Evolutionary conservation across 2,888 invertebrate species (phyloP).

Genomic region (Eudasyphora cyanicolor): DNA sequence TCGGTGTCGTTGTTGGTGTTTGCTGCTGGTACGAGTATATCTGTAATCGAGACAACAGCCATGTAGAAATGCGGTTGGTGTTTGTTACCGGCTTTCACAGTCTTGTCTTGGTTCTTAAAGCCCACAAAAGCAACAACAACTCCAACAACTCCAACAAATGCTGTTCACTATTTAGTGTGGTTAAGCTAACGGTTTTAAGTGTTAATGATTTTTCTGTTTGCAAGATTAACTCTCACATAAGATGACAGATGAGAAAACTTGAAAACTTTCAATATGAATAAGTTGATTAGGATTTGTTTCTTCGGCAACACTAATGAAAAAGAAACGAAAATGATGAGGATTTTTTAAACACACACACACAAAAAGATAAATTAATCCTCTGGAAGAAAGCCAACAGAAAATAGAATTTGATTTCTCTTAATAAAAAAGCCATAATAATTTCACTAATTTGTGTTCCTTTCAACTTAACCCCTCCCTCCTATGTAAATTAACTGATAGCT

Average conservation of each 20-base stretch:
- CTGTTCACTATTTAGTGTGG: constrained; percentile 22
- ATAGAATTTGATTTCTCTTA: neutral
- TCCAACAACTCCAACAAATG: constrained; percentile 6
- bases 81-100: neutral
- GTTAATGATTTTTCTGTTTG: constrained; percentile 33
- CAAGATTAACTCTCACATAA: neutral
- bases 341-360: too few species aligned
- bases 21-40: too few species aligned
- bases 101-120: neutral
- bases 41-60: neutral
- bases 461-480: too few species aligned
- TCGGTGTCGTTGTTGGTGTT: neutral
- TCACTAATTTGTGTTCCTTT: neutral
- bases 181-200: constrained; percentile 36
- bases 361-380: too few species aligned
- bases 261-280: too few species aligned
- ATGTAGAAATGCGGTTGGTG: neutral
- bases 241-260: constrained; percentile 23
- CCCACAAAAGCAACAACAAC: neutral
- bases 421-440: neutral
- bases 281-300: neutral
- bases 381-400: neutral
- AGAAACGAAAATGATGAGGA: too few species aligned
- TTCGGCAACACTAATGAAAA: too few species aligned
- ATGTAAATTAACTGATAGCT: too few species aligned